phyloP scores from a whole-genome alignment of 2,113 vertebrate genomes.

The Syrmaticus mikado region DNA sequence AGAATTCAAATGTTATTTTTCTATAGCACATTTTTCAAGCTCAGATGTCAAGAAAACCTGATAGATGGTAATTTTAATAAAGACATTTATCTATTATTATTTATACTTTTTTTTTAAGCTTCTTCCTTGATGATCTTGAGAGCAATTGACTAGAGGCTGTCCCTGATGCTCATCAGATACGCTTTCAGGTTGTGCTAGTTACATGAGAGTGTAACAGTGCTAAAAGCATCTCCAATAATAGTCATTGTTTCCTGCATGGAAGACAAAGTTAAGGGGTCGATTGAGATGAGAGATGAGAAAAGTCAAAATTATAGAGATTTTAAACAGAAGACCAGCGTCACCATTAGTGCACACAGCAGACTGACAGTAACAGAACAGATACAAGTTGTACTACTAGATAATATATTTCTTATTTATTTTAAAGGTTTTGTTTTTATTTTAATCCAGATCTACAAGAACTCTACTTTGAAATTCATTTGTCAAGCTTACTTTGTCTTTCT shows the following conservation, averaged over 20 bases:
- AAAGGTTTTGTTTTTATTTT: background rate
- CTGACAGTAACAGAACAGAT: background rate
- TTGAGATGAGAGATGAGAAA: background rate
- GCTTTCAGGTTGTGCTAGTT: background rate
- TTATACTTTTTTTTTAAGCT: background rate
- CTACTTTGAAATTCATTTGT: background rate
- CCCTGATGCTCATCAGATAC: background rate
- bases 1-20: background rate
- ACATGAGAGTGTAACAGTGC: background rate
- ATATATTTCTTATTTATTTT: background rate
- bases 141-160: background rate
- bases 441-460: background rate
- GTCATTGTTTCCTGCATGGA: background rate
- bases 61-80: background rate
- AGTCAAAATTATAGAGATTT: background rate
- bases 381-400: background rate
- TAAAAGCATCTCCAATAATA: background rate
- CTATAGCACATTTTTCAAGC: background rate
- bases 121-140: background rate
- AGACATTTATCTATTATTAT: rapidly evolving
- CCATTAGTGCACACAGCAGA: no score
- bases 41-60: background rate
- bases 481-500: background rate
- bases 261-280: background rate
- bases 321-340: background rate